phyloP scores from a whole-genome alignment of 2,797 vertebrate species.

The Gadopsis bispinosus region DNA sequence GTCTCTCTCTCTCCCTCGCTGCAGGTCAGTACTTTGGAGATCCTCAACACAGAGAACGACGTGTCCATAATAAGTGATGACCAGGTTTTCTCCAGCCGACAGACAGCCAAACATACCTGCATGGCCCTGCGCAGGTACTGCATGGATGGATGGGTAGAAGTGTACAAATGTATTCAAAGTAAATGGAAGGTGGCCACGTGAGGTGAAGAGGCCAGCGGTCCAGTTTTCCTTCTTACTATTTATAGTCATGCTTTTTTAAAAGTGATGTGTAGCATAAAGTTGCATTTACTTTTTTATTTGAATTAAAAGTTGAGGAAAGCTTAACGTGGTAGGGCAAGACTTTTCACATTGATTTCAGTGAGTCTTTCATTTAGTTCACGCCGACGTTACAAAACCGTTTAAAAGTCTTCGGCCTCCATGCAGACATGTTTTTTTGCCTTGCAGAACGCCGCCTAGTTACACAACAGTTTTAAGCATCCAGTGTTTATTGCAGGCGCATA shows the following conservation, averaged over 20 bases:
- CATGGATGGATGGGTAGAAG: background rate
- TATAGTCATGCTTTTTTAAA: background rate
- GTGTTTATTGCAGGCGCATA: background rate
- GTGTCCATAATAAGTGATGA: conserved; percentile 92
- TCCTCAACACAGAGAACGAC: conserved; percentile 91
- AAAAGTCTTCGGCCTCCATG: background rate
- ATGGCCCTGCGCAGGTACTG: conserved; percentile 92
- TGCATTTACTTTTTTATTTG: no score
- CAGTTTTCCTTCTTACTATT: background rate
- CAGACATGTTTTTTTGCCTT: no score
- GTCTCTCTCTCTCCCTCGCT: background rate
- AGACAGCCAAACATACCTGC: conserved; percentile 96
- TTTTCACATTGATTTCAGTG: background rate
- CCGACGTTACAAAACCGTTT: background rate
- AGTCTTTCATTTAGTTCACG: background rate
- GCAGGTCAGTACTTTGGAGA: conserved; percentile 95
- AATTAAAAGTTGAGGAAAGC: no score
- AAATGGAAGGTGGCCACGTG: background rate
- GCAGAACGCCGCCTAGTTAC: no score
- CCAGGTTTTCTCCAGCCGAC: conserved; percentile 94
- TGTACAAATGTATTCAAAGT: background rate
- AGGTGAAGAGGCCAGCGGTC: background rate
- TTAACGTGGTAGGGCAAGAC: background rate
- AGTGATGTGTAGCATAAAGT: background rate
- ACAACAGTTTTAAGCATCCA: background rate